These are phyloP conservation scores for Bergia puertoricense DNA, from an alignment of 92 coral and sea anemone genomes.

Conservation along the genomic window DNA sequence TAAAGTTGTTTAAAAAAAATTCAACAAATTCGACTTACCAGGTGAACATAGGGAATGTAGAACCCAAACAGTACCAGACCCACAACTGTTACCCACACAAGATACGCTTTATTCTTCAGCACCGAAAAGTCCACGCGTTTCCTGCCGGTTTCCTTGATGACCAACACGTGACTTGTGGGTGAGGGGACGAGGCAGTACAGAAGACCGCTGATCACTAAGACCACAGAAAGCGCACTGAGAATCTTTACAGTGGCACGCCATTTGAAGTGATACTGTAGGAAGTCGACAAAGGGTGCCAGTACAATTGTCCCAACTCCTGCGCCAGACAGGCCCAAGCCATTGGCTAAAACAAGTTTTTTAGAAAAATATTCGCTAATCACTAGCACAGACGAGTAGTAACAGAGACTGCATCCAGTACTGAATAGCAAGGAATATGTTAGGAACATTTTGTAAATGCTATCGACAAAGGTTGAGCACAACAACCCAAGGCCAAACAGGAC, in stretches of 20 bases:
- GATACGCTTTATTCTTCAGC: conserved; percentile 81
- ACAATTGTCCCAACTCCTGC: conserved; percentile 89
- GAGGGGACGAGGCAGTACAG: conserved; percentile 65
- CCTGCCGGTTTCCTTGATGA: conserved; percentile 11
- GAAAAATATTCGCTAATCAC: conserved; percentile 71
- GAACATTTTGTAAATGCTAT: conserved; percentile 62
- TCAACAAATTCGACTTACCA: conserved; percentile 59
- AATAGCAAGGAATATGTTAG: conserved; percentile 77
- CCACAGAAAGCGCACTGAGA: conserved; percentile 65
- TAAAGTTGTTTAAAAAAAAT: background rate
- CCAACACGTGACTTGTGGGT: conserved; percentile 48
- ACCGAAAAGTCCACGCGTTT: conserved; percentile 56
- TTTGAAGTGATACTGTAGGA: conserved; percentile 61
- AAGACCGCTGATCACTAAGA: conserved; percentile 62
- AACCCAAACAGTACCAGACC: conserved; percentile 85
- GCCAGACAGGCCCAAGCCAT: conserved; percentile 88
- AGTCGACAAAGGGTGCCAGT: conserved; percentile 74
- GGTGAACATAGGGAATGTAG: conserved; percentile 86
- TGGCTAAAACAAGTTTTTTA: conserved; percentile 75
- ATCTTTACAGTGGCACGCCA: conserved; percentile 84
- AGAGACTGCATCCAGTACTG: conserved; percentile 71
- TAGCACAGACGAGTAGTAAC: conserved; percentile 73
- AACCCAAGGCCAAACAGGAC: conserved; percentile 67
- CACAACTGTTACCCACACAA: conserved; percentile 65
- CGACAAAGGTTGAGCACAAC: conserved; percentile 62